Evolutionary conservation across 2,888 invertebrate species (phyloP), one percentile per base, ranked within the genome.

Genomic region (Lissonota sp.): DNA sequence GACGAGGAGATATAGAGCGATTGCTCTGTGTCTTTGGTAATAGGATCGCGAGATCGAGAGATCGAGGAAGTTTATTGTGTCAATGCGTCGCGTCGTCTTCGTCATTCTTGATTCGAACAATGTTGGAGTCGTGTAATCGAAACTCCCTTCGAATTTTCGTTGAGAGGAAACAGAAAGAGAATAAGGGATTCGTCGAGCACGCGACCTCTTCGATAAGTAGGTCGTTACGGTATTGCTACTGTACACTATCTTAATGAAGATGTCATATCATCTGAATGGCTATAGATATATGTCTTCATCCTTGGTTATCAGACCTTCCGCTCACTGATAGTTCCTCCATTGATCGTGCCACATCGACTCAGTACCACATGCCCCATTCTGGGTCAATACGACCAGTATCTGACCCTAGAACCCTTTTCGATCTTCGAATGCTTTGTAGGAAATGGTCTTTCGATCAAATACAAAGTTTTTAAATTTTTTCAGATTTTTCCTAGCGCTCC

Each of bases 171-270:
- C 12, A 49, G 7, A 8, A n/a, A 16, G n/a, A 42, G 42, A 44
- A 69, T 49, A 69, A 42, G 58, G 51, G 72, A 79, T 67, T 69
- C 62, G 26, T 66, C 53, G 49, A 49, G 60, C 64, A 63, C 63
- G 57, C 62, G 76, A 72, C 67, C 44, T 60, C 60, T 62, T 14
- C 67, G 76, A 80, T 80, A 80, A 80, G 67, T 63, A 76, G 76
- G 67, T 66, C 76, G 69, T 82, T 80, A 72, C 72, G 64, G 62
- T 72, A 80, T 80, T 67, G 72, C 14, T 63, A 70, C 62, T 44
- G 14, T 51, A 77, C 55, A 64, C 60, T 83, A 77, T 80, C 73
- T 77, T 77, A 77, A 80, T 66, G 80, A 83, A 83, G 79, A 82
- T 71, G 79, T 75, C 82, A 71, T 82, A 62, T 79, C 79, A 60